Base-by-base conservation (phyloP, 2,888 invertebrate species). In the Troglohyphantes excavatus region DNA sequence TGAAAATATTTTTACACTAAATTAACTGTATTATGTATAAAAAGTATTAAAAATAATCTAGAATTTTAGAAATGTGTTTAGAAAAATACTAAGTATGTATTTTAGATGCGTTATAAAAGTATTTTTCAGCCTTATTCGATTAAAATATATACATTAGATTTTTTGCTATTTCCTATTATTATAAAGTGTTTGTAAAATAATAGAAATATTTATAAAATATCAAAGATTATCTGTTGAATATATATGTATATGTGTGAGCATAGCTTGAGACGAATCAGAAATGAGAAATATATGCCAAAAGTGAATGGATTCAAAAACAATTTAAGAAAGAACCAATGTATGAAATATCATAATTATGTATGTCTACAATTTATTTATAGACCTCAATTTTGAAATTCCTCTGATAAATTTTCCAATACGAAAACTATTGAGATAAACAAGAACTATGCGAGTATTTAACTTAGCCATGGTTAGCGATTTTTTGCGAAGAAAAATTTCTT, bases 71-170 rank as follows among this genome's bases (percentile, higher is more conserved):
- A 13, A 53, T n/a, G 53, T 53, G 53, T 53, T 53, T 53, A 53
- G 53, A 53, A 53, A 46, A 53, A 53, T 53, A 53, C 5, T 9
- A n/a, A 53, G n/a, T 39, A 39, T 39, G 13, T 53, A 53, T 53
- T 17, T 2, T 53, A 53, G 53, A 53, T 53, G 9, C n/a, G 11
- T n/a, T n/a, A 53, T 53, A n/a, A 53, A 53, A 53, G 53, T 53
- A 53, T 53, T 53, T 53, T 53, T 53, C n/a, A 53, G 53, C 53
- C 53, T 53, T 53, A 53, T 53, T 53, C 53, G n/a, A 7, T n/a
- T 53, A 53, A 53, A 33, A 33, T 53, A 53, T 46, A 17, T 53
- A 53, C n/a, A 13, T 53, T 53, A 53, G 53, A 53, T 53, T 53
- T 39, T 53, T 53, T 53, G 53, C 53, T 13, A 53, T 53, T 53